A percentile compares a stretch with the other conserved stretches of the same genome.
These are phyloP conservation scores for Dynastes tityus DNA, from an alignment of 2,888 invertebrate species.

Conservation along the genomic window DNA sequence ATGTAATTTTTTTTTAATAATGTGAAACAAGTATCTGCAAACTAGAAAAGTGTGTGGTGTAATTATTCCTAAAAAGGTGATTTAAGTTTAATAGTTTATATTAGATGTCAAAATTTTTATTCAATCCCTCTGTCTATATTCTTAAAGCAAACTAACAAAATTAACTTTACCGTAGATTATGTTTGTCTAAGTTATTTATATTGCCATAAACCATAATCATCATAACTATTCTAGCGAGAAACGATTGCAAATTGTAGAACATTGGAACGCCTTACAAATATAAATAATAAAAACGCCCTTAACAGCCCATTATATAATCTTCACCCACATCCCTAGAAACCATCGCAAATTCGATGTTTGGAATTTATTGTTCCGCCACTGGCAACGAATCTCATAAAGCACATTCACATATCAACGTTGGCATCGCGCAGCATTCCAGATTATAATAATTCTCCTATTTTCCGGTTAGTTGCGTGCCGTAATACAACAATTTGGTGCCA, in stretches of 20 bases:
- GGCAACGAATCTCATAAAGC: constrained; percentile 29
- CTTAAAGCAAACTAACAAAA: too few species aligned
- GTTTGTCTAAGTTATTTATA: background rate
- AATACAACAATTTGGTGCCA: constrained; percentile 49
- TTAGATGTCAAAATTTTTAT: too few species aligned
- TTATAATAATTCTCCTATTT: constrained; percentile 54
- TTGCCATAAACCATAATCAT: background rate
- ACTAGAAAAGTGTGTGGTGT: too few species aligned
- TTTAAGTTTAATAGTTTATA: too few species aligned
- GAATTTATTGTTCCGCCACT: constrained; percentile 42
- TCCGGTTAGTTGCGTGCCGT: constrained; percentile 53
- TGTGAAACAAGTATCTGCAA: too few species aligned
- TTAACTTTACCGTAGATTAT: background rate
- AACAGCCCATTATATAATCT: background rate
- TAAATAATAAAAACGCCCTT: constrained; percentile 11
- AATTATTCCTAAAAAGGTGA: too few species aligned
- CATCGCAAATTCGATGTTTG: background rate
- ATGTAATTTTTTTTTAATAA: too few species aligned
- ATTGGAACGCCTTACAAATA: background rate
- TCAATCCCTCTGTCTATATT: too few species aligned
- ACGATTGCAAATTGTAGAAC: constrained; percentile 12
- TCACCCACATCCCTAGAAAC: constrained; percentile 4
- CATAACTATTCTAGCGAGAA: background rate
- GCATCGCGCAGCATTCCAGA: constrained; percentile 33
- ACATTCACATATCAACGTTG: constrained; percentile 33